Base-by-base conservation (phyloP, 2,888 invertebrate species). In the Oscheius sp. region DNA sequence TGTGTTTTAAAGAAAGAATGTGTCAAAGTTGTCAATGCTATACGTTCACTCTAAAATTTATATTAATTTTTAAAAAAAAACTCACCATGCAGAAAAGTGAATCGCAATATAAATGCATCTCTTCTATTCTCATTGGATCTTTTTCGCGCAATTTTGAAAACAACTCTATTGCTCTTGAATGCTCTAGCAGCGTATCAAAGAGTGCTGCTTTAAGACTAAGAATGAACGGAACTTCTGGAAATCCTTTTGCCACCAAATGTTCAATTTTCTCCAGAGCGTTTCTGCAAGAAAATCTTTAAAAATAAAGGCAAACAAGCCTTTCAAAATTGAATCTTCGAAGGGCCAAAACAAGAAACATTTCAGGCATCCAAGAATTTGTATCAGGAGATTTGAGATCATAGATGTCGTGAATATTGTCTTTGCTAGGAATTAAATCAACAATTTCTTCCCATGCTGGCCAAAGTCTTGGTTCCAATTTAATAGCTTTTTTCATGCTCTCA, bases 371-470 rank as follows among this genome's bases (percentile, higher is more conserved):
- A 3, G 25, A 27, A 5, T 15, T 20, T 33, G 42, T 37, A 6
- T 31, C 45, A 17, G 69, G 61, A 15, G 64, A 58, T 31, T 73
- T 73, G 17, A 55, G 20, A 55, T 20, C 5, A 33, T 29, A 29
- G 10, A 55, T 20, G 2, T 10, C 37, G n/a, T 55, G 46, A 23
- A 71, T 72, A 17, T 75, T 73, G 15, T 78, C 75, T 8, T 69
- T 65, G 17, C 65, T 71, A 1, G 71, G 52, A 10, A 96, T 91
- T 1, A 97, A 89, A 8, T 92, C 91, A 0, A 94, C 92, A 15
- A 98, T 89, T 87, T 96, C 96, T 37, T 93, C 90, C 94, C 97
- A 98, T 0, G 96, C 93, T 46, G 94, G 92, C 97, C 97, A 98
- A 71, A 95, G 91, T 84, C 93, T 91, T 12, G 76, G 73, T 45